Conservation (phyloP, 2,113 vertebrate species). For the Neolamprologus devosi region DNA sequence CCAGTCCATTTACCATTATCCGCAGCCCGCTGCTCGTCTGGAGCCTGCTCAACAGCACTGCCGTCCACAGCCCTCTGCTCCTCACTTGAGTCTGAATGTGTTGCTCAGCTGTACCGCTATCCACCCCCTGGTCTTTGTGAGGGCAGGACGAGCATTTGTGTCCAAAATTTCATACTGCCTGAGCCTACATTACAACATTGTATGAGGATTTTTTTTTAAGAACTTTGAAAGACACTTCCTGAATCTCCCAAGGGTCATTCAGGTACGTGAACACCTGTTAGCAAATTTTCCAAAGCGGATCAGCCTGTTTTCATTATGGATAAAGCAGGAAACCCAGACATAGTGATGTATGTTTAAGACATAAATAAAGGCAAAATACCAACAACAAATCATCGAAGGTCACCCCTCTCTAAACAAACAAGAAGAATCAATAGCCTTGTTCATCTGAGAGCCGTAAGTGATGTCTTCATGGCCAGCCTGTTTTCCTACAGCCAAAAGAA, state of each 20-base stretch:
- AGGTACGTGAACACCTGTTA: not conserved
- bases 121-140: not conserved
- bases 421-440: not conserved
- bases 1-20: not conserved
- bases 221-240: not conserved
- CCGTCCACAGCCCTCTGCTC: not conserved
- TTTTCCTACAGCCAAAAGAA: not conserved
- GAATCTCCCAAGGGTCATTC: not conserved
- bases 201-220: not conserved
- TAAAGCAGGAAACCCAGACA: not conserved
- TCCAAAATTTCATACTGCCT: not conserved
- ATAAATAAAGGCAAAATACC: not conserved
- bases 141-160: not conserved
- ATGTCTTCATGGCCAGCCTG: not conserved
- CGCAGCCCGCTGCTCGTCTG: not conserved
- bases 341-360: not conserved
- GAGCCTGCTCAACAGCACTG: not conserved
- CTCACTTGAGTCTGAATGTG: not conserved
- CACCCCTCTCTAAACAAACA: not conserved
- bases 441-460: not conserved
- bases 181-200: not conserved
- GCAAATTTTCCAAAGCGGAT: not conserved
- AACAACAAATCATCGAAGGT: not conserved
- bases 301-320: not conserved
- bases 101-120: accelerated